Percentiles rank a stretch among this genome's conserved stretches.
phyloP scores from a whole-genome alignment of 2,888 invertebrate genomes.

The Eustalomyia histrio region DNA sequence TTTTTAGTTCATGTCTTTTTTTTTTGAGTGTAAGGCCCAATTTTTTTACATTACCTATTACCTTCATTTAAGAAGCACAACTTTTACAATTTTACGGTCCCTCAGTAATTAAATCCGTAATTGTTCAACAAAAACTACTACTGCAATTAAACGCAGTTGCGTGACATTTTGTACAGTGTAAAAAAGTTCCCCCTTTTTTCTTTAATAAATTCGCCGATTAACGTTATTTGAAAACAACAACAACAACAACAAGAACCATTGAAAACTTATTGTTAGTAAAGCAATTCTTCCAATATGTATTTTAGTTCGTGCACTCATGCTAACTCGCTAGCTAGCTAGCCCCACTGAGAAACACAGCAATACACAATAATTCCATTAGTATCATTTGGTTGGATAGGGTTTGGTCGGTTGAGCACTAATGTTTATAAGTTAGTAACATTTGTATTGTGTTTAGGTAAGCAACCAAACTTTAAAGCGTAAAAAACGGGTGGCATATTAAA shows the following conservation, averaged over 20 bases:
- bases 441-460: conserved; percentile 64
- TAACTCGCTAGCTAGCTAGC: conserved; percentile 37
- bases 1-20: too few species aligned
- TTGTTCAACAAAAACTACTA: too few species aligned
- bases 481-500: conserved; percentile 13
- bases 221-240: neutral
- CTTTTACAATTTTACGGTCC: too few species aligned
- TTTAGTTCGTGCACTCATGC: conserved; percentile 25
- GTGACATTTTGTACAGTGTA: too few species aligned
- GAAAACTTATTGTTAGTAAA: conserved; percentile 52
- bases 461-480: conserved; percentile 25
- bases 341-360: neutral
- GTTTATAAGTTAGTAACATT: conserved; percentile 63
- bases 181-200: neutral
- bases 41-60: too few species aligned
- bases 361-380: conserved; percentile 24
- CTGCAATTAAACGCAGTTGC: too few species aligned
- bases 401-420: conserved; percentile 50
- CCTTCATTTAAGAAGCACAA: too few species aligned
- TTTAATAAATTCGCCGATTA: conserved; percentile 41
- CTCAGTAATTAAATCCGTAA: too few species aligned
- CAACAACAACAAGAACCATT: conserved; percentile 12
- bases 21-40: too few species aligned
- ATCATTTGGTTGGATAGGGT: conserved; percentile 51
- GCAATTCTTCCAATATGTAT: conserved; percentile 20